phyloP scores from a whole-genome alignment of 2,797 vertebrate species.

The Pseudochirops corinnae region DNA sequence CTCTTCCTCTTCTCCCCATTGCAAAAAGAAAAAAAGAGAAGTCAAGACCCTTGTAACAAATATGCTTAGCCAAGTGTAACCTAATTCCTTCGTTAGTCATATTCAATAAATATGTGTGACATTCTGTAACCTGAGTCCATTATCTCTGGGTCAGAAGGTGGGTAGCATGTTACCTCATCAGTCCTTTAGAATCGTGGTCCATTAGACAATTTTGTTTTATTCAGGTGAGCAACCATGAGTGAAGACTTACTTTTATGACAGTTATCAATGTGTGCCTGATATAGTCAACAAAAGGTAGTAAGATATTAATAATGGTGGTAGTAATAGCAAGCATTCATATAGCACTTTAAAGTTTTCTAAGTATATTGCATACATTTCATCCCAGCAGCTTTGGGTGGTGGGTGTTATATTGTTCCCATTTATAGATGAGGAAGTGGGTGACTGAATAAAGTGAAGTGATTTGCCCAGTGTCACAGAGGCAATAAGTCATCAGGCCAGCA shows the following conservation, averaged over 20 bases:
- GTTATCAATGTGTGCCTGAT: neutral
- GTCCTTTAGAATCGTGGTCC: neutral
- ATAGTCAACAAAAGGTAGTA: neutral
- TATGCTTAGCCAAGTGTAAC: neutral
- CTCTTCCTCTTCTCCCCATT: neutral
- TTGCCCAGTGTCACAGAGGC: neutral
- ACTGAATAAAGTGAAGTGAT: neutral
- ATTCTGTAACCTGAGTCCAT: neutral
- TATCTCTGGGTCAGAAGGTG: neutral
- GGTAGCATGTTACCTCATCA: neutral
- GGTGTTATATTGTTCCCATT: neutral
- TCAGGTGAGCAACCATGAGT: neutral
- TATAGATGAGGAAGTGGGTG: neutral
- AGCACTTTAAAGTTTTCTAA: neutral
- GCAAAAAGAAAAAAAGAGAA: neutral
- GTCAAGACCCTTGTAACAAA: neutral
- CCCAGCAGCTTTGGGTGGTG: neutral
- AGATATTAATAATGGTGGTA: neutral
- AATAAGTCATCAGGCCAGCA: neutral
- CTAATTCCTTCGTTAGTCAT: neutral
- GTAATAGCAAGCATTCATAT: neutral
- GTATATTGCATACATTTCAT: neutral
- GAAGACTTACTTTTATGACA: neutral
- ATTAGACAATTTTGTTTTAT: neutral
- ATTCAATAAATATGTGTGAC: neutral